Percentiles rank a stretch among this genome's conserved stretches.
phyloP scores from a whole-genome alignment of 2,888 invertebrate genomes.

The Bruchidius siliquastri region DNA sequence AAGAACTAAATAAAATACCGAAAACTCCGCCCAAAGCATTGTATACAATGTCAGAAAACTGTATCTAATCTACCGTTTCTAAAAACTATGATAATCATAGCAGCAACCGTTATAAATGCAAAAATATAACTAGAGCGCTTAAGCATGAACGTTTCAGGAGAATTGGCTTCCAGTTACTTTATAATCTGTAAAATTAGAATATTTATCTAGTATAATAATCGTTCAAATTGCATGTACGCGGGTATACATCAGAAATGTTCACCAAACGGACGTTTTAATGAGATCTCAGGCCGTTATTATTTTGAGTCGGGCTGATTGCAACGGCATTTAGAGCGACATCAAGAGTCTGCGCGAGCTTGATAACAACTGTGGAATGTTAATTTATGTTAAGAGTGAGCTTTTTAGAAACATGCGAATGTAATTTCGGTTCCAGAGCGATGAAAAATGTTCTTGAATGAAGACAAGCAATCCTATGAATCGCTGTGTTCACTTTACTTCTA shows the following conservation, averaged over 20 bases:
- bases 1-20: background rate
- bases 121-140: background rate
- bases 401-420: background rate
- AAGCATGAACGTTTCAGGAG: background rate
- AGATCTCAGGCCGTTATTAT: constrained; percentile 13
- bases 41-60: background rate
- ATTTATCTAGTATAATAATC: background rate
- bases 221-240: background rate
- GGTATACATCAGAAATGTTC: constrained; percentile 13
- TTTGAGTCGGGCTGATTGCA: background rate
- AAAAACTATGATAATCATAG: background rate
- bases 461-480: too few relatives aligned
- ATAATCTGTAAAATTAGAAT: background rate
- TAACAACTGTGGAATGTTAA: background rate
- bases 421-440: background rate
- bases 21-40: background rate
- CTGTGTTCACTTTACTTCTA: too few relatives aligned
- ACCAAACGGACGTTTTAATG: constrained; percentile 11
- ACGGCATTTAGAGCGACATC: background rate
- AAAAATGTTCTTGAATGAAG: too few relatives aligned
- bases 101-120: background rate
- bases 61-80: background rate
- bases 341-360: background rate
- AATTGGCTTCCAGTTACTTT: background rate
- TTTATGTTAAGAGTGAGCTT: background rate